phyloP scores from a whole-genome alignment of 1,140 invertebrate species.

The Hesperophylax magnus region DNA sequence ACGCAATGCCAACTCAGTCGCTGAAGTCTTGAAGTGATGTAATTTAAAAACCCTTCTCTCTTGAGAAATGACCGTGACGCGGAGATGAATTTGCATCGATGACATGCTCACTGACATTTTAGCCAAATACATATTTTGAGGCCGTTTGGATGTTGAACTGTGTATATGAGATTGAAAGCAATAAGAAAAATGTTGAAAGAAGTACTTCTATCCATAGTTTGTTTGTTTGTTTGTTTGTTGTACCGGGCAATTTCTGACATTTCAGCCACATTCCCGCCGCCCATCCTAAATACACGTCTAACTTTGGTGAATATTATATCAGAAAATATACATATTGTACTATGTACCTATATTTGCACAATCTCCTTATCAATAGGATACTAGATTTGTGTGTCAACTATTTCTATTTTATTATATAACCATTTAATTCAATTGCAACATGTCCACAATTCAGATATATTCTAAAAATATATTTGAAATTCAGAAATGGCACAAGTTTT shows the following conservation, averaged over 20 bases:
- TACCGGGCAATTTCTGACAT: neutral
- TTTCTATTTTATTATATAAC: constrained; percentile 21
- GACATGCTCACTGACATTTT: no score
- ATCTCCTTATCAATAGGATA: constrained; percentile 48
- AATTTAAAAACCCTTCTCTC: no score
- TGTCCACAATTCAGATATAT: constrained; percentile 34
- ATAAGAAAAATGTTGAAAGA: no score
- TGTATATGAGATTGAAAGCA: no score
- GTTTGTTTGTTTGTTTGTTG: neutral
- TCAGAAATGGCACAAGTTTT: constrained; percentile 54
- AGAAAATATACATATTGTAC: constrained; percentile 57
- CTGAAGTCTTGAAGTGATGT: no score
- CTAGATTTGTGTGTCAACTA: constrained; percentile 54
- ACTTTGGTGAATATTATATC: constrained; percentile 57
- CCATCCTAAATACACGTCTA: constrained; percentile 42
- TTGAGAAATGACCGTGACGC: no score
- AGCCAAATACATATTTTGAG: no score
- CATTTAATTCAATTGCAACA: constrained; percentile 9
- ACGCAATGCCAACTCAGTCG: no score
- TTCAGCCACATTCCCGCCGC: no score
- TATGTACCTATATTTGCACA: constrained; percentile 55
- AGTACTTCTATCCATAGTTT: neutral
- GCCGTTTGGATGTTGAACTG: no score
- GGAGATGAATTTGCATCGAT: no score
- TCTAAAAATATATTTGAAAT: constrained; percentile 46